These are phyloP conservation scores for Sycobia sp. DNA, from an alignment of 1,140 invertebrate species.

Conservation along the genomic window DNA sequence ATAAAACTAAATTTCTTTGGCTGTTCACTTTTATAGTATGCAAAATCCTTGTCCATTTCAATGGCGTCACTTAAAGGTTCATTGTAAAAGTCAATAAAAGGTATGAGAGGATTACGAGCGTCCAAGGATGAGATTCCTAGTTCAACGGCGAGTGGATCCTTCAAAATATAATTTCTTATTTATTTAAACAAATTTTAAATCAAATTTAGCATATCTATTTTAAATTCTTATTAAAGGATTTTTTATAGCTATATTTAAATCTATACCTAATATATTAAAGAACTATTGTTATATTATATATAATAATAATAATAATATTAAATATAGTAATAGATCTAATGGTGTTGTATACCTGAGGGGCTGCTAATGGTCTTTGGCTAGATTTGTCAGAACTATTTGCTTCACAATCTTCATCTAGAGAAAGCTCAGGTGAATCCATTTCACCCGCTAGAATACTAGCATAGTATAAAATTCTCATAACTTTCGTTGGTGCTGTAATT, in stretches of 20 bases:
- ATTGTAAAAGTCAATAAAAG: conserved; percentile 91
- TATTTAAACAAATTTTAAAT: background rate
- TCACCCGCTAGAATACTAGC: conserved; percentile 85
- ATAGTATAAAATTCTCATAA: conserved; percentile 89
- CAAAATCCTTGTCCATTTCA: conserved; percentile 92
- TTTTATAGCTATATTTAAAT: background rate
- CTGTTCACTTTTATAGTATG: conserved; percentile 79
- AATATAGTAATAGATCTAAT: background rate
- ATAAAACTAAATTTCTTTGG: conserved; percentile 88
- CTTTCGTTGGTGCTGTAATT: conserved; percentile 80
- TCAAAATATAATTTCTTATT: conserved; percentile 1
- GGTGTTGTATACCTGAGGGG: conserved; percentile 38
- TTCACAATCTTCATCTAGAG: conserved; percentile 64
- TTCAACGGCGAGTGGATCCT: conserved; percentile 61
- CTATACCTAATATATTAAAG: background rate
- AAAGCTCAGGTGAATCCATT: conserved; percentile 69
- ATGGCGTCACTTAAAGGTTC: conserved; percentile 89
- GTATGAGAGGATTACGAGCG: conserved; percentile 79
- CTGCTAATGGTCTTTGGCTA: conserved; percentile 33
- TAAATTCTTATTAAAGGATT: background rate
- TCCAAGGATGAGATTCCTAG: conserved; percentile 79
- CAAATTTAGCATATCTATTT: background rate
- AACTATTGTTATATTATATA: background rate
- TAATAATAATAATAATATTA: background rate
- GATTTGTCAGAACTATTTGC: conserved; percentile 49